phyloP scores from a whole-genome alignment of 2,888 invertebrate species.

The Yponomeuta cagnagella region DNA sequence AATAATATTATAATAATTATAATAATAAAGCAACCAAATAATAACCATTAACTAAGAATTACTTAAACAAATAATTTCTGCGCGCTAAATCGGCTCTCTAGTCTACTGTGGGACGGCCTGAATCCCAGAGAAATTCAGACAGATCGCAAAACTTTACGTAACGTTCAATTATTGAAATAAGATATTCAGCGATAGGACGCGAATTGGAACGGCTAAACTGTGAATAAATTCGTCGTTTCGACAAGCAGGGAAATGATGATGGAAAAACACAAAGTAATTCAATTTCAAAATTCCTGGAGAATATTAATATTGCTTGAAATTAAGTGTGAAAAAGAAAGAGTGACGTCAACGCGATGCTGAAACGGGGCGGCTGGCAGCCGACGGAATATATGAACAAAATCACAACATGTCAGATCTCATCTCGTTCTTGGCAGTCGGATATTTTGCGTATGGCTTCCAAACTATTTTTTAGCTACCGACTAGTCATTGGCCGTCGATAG shows the following conservation, averaged over 20 bases:
- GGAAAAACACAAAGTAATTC: not conserved
- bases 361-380: not conserved
- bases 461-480: constrained; percentile 12
- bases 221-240: not conserved
- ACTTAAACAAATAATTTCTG: too few relatives aligned
- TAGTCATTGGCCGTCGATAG: constrained; percentile 7
- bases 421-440: constrained; percentile 26
- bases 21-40: too few relatives aligned
- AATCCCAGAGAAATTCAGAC: not conserved
- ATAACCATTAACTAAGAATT: too few relatives aligned
- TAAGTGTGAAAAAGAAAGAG: not conserved
- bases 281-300: constrained; percentile 1
- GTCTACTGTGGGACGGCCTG: not conserved
- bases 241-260: not conserved
- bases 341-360: constrained; percentile 10
- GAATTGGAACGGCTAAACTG: not conserved
- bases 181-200: not conserved
- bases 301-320: not conserved
- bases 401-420: constrained; percentile 23
- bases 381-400: not conserved
- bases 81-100: too few relatives aligned
- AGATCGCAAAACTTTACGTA: not conserved
- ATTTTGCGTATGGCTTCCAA: constrained; percentile 21
- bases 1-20: too few relatives aligned
- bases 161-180: not conserved